Conservation (phyloP, 92 coral and sea anemone genomes). For the Parazoanthus swiftii region DNA sequence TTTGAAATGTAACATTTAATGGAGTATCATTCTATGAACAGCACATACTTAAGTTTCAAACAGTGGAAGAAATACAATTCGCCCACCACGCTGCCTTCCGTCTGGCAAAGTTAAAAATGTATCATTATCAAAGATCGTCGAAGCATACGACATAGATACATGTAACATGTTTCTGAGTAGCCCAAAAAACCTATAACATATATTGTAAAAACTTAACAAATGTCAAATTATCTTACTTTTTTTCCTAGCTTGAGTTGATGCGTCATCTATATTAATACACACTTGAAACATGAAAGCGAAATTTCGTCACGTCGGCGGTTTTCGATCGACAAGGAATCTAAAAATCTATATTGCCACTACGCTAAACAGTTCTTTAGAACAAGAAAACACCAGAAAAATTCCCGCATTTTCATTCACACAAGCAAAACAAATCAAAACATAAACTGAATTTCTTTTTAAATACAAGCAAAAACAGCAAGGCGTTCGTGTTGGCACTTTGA, state of each 20-base stretch:
- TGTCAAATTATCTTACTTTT: background rate
- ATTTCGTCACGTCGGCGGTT: slow-evolving; percentile 12
- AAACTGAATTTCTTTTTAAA: background rate
- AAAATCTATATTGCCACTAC: background rate
- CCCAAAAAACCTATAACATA: background rate
- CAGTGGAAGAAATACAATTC: background rate
- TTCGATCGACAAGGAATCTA: background rate
- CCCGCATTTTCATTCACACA: background rate
- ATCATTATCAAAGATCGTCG: background rate
- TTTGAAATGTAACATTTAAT: background rate
- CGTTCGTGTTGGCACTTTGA: background rate
- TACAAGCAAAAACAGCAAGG: background rate
- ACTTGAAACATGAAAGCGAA: slow-evolving; percentile 3
- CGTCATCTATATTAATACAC: background rate
- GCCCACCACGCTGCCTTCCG: background rate
- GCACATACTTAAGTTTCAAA: background rate
- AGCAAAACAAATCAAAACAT: background rate
- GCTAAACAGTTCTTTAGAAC: background rate
- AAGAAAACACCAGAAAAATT: background rate
- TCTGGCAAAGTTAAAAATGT: background rate
- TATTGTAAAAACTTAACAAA: background rate
- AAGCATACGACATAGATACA: background rate
- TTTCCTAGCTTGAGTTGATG: background rate
- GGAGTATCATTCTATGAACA: background rate
- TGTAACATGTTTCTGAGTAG: background rate